These are phyloP conservation scores for Enhydra lutris DNA, from an alignment of 2,113 vertebrate genomes.

Conservation along the genomic window DNA sequence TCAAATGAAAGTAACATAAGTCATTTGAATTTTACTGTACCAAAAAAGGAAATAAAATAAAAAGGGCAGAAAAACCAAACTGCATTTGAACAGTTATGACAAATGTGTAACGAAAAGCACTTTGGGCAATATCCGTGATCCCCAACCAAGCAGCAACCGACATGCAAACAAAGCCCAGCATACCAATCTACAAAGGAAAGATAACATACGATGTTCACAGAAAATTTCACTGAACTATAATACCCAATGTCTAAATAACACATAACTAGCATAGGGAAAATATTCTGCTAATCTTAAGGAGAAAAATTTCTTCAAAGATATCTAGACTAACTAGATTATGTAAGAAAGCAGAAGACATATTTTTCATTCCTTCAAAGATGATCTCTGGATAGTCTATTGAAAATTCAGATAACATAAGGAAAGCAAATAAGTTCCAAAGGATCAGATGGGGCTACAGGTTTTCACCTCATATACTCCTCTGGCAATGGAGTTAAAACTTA, in stretches of 20 bases:
- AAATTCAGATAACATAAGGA: background rate
- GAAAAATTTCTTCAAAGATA: conserved; percentile 2
- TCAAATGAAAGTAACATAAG: conserved; percentile 25
- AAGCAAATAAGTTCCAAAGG: background rate
- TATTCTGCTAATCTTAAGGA: background rate
- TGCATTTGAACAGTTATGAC: background rate
- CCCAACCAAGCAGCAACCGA: background rate
- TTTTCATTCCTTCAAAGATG: background rate
- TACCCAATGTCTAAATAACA: background rate
- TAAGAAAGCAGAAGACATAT: background rate
- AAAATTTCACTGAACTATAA: background rate
- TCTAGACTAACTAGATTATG: background rate
- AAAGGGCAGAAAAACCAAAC: background rate
- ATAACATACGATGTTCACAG: background rate
- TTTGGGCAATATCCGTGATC: background rate
- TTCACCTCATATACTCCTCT: background rate
- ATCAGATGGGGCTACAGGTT: background rate
- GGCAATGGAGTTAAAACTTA: background rate
- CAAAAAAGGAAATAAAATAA: background rate
- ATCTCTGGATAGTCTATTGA: background rate
- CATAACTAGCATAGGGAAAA: background rate
- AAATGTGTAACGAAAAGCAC: background rate
- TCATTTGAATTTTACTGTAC: background rate
- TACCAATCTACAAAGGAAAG: background rate
- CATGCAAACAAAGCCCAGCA: background rate